phyloP scores from a whole-genome alignment of 2,888 invertebrate species.

The Steromphala cineraria region DNA sequence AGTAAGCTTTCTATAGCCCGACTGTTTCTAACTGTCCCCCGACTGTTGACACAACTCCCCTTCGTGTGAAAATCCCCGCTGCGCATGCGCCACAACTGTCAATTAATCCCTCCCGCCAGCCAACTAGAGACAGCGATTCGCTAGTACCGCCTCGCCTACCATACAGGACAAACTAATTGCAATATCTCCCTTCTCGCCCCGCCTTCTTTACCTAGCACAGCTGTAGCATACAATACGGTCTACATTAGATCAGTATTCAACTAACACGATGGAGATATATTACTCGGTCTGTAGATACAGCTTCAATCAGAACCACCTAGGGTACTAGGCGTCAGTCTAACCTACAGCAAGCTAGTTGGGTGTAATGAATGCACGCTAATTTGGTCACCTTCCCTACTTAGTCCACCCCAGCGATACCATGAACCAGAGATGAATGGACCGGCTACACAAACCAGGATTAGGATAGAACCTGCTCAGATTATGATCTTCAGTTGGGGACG shows the following conservation, averaged over 20 bases:
- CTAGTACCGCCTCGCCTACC: not conserved
- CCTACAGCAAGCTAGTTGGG: no score
- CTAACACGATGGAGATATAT: no score
- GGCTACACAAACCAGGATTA: not conserved
- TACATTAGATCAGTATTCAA: no score
- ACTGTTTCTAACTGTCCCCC: not conserved
- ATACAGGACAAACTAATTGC: not conserved
- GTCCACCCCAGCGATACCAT: not conserved
- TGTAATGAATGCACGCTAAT: not conserved
- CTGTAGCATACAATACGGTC: not conserved
- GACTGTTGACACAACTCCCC: constrained; percentile 2
- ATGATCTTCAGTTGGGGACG: not conserved
- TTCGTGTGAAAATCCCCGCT: not conserved
- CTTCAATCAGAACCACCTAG: no score
- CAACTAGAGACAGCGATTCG: not conserved
- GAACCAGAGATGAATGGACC: not conserved
- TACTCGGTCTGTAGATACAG: no score
- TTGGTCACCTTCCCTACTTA: not conserved
- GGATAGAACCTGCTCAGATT: not conserved
- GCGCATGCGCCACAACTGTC: not conserved
- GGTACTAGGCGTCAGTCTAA: no score
- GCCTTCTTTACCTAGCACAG: not conserved
- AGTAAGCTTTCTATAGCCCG: not conserved
- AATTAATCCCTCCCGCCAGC: not conserved
- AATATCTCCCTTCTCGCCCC: not conserved